phyloP scores from a whole-genome alignment of 2,888 invertebrate genomes.

The Rotaria socialis region DNA sequence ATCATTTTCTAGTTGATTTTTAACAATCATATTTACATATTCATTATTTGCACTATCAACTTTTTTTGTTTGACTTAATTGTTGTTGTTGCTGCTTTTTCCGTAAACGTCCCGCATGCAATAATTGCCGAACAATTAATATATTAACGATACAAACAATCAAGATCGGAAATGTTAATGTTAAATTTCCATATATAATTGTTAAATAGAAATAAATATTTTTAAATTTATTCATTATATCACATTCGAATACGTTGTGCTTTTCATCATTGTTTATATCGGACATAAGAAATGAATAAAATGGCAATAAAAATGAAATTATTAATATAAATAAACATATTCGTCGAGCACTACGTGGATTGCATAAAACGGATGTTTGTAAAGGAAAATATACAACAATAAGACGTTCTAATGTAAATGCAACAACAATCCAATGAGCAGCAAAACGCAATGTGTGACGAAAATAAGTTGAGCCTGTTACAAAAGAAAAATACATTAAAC shows the following conservation, averaged over 20 bases:
- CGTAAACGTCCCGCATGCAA: neutral
- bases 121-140: slow-evolving; percentile 35
- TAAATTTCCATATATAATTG: slow-evolving; percentile 42
- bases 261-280: slow-evolving; percentile 24
- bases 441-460: slow-evolving; percentile 35
- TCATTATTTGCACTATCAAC: slow-evolving; percentile 41
- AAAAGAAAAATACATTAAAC: too few species aligned
- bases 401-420: slow-evolving; percentile 45
- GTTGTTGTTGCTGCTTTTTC: slow-evolving; percentile 37
- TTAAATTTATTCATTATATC: slow-evolving; percentile 38
- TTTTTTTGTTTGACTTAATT: slow-evolving; percentile 40
- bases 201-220: slow-evolving; percentile 42
- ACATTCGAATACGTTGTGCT: slow-evolving; percentile 6
- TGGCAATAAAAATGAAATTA: slow-evolving; percentile 39
- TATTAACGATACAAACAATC: slow-evolving; percentile 43
- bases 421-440: slow-evolving; percentile 43
- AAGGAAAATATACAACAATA: slow-evolving; percentile 44
- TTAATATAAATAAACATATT: slow-evolving; percentile 39
- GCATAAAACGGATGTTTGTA: slow-evolving; percentile 42
- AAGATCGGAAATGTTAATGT: slow-evolving; percentile 43
- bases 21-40: slow-evolving; percentile 38
- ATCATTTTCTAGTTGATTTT: slow-evolving; percentile 45
- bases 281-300: slow-evolving; percentile 41
- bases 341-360: slow-evolving; percentile 42
- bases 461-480: slow-evolving; percentile 17